These are phyloP conservation scores for Pseudococcus jackbeardsleyi DNA, from an alignment of 2,888 invertebrate genomes.

Conservation along the genomic window DNA sequence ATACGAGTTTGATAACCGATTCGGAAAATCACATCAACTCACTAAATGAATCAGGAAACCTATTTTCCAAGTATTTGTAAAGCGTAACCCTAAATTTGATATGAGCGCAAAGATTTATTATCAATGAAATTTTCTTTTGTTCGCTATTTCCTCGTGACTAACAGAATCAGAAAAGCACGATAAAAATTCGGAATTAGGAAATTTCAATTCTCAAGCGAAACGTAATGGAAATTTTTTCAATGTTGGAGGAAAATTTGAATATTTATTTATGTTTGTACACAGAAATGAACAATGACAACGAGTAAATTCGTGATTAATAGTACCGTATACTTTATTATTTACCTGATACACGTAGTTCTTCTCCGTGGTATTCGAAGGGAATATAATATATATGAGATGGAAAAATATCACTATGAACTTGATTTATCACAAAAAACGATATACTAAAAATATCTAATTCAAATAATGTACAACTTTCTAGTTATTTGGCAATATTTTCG, in stretches of 20 bases:
- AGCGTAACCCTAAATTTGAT: neutral
- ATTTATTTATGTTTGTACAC: neutral
- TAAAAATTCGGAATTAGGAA: neutral
- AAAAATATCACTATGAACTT: neutral
- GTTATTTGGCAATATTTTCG: constrained; percentile 45
- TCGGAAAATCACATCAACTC: neutral
- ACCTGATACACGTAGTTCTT: constrained; percentile 25
- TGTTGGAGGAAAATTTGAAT: neutral
- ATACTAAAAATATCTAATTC: neutral
- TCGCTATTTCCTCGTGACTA: neutral
- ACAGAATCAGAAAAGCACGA: neutral
- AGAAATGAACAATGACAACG: constrained; percentile 27
- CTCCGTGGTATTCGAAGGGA: neutral
- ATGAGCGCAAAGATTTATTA: neutral
- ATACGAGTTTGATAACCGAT: neutral
- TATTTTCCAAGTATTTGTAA: neutral
- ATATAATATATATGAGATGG: neutral
- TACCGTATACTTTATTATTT: neutral
- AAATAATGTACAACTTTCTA: constrained; percentile 18
- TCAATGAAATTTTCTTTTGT: neutral
- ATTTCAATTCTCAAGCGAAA: neutral
- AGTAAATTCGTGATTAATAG: neutral
- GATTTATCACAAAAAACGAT: neutral
- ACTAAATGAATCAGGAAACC: neutral
- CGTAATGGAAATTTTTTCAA: neutral